phyloP scores from a whole-genome alignment of 2,113 vertebrate species.

The Phocoena sinus region DNA sequence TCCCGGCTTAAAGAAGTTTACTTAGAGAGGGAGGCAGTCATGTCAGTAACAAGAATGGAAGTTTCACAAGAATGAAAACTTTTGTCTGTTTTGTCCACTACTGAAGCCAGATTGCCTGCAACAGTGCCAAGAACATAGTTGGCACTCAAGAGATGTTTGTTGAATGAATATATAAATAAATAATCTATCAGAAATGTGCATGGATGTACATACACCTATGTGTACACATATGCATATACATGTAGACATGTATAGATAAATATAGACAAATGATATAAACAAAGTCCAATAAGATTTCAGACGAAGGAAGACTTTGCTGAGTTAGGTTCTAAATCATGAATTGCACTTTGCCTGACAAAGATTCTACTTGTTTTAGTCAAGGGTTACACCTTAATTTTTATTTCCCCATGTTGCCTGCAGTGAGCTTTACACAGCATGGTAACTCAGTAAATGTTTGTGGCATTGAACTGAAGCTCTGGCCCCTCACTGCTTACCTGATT shows the following conservation, averaged over 20 bases:
- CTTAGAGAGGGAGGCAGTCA: neutral
- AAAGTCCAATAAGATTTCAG: neutral
- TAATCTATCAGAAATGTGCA: neutral
- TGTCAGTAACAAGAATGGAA: neutral
- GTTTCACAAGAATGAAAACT: neutral
- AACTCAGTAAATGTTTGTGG: neutral
- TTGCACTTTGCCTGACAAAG: neutral
- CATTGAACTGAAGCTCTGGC: neutral
- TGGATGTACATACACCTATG: neutral
- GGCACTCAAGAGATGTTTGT: neutral
- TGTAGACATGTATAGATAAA: neutral
- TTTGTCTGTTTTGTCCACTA: neutral
- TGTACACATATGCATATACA: neutral
- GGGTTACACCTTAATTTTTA: neutral
- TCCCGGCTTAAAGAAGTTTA: neutral
- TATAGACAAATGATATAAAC: neutral
- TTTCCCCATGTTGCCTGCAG: neutral
- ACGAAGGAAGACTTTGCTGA: neutral
- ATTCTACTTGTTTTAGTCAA: neutral
- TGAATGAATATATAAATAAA: neutral
- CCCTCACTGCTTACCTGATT: neutral
- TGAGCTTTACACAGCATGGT: neutral
- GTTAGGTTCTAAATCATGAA: neutral
- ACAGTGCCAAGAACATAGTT: neutral
- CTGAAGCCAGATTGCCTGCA: neutral